Percentiles rank a stretch among this genome's conserved stretches.
Conservation (phyloP, 2,797 vertebrate species). For the Melanotaenia trifasciata region DNA sequence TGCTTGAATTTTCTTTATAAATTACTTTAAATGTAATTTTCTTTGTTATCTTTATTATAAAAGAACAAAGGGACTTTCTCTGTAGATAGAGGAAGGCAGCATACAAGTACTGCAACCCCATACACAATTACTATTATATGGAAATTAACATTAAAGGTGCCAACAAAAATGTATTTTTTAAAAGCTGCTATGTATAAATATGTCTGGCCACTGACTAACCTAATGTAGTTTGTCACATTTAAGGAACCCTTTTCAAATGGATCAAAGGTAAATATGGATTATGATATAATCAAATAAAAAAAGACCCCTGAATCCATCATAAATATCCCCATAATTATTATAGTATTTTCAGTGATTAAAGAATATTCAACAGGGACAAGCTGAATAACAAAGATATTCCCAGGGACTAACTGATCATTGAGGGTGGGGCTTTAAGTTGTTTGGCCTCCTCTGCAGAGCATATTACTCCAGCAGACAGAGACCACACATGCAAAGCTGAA, state of each 20-base stretch:
- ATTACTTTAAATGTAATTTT: background rate
- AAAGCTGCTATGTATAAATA: background rate
- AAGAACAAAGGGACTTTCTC: background rate
- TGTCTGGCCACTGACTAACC: background rate
- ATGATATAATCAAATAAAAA: background rate
- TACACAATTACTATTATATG: background rate
- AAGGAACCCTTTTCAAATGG: background rate
- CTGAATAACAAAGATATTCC: background rate
- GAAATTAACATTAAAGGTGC: background rate
- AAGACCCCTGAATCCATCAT: background rate
- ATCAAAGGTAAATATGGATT: background rate
- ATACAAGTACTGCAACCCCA: background rate
- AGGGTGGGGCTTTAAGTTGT: background rate
- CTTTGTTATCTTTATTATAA: background rate
- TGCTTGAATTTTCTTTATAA: no score
- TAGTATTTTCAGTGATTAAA: background rate
- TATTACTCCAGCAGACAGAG: background rate
- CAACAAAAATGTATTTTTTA: no score
- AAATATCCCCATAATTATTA: background rate
- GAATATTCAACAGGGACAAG: background rate
- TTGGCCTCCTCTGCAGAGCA: background rate
- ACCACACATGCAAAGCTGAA: constrained; percentile 1
- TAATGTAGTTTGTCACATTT: background rate
- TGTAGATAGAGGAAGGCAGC: background rate
- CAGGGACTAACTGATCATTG: background rate